These are phyloP conservation scores for Silurus asotus DNA, from an alignment of 2,113 vertebrate genomes.

Conservation along the genomic window DNA sequence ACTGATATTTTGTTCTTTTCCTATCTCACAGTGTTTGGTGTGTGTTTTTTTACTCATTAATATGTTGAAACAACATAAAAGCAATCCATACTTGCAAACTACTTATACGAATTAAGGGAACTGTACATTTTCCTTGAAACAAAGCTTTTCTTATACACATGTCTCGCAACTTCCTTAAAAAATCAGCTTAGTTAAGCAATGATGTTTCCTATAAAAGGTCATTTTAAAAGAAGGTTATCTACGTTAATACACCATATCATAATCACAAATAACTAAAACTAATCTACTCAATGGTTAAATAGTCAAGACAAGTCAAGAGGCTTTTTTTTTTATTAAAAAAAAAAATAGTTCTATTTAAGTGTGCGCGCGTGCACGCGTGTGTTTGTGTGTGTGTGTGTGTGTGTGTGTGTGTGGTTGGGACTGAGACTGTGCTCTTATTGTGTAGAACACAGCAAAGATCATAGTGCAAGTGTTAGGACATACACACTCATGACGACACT, in stretches of 20 bases:
- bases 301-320: too few species aligned
- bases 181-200: neutral
- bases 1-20: neutral
- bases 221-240: too few species aligned
- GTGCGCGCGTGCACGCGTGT: too few species aligned
- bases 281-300: neutral
- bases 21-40: neutral
- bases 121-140: neutral
- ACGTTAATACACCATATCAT: neutral
- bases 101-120: neutral
- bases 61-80: neutral
- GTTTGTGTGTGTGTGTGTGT: neutral
- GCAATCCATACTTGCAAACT: neutral
- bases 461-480: slow-evolving; percentile 23
- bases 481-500: neutral
- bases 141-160: neutral
- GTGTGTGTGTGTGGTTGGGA: neutral
- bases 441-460: slow-evolving; percentile 19
- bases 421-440: neutral
- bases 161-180: neutral
- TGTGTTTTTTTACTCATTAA: neutral
- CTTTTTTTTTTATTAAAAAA: too few species aligned
- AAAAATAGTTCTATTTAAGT: too few species aligned
- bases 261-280: neutral
- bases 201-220: neutral